Evolutionary conservation across 64 coral and sea anemone species (phyloP).

Genomic region (Hydrozoanthus tunicans): DNA sequence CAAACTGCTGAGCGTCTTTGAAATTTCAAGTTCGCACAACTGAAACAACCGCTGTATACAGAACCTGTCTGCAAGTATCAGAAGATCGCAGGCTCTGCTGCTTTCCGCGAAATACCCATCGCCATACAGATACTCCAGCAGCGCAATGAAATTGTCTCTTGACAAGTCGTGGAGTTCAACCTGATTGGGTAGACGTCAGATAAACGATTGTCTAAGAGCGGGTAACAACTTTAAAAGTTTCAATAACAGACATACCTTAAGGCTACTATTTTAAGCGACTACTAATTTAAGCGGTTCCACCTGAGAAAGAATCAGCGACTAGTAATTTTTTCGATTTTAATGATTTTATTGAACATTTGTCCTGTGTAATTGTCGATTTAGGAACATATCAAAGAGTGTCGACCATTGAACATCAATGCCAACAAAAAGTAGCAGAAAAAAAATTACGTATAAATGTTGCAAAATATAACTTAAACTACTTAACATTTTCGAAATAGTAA

Average conservation of each 20-base stretch:
- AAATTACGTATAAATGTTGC: not conserved
- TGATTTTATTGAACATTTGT: no score
- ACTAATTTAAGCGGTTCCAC: no score
- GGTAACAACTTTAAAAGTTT: not conserved
- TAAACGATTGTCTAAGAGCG: not conserved
- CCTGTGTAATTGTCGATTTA: no score
- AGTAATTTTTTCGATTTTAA: no score
- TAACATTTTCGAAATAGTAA: not conserved
- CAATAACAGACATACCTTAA: not conserved
- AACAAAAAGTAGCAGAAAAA: no score
- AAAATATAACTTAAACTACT: not conserved
- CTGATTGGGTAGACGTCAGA: not conserved
- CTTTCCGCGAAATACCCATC: not conserved
- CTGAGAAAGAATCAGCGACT: no score
- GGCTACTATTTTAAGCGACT: not conserved
- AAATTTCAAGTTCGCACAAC: conserved; percentile 26
- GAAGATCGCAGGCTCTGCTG: not conserved
- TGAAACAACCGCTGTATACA: conserved; percentile 32
- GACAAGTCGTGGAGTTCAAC: conserved; percentile 28
- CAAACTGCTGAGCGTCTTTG: conserved; percentile 8
- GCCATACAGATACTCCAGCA: conserved; percentile 32
- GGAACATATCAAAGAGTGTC: no score
- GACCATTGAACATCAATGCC: no score
- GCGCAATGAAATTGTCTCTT: not conserved
- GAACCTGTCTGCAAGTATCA: conserved; percentile 54